These are phyloP conservation scores for Lagopus leucura DNA, from an alignment of 2,113 vertebrate species.

Conservation along the genomic window DNA sequence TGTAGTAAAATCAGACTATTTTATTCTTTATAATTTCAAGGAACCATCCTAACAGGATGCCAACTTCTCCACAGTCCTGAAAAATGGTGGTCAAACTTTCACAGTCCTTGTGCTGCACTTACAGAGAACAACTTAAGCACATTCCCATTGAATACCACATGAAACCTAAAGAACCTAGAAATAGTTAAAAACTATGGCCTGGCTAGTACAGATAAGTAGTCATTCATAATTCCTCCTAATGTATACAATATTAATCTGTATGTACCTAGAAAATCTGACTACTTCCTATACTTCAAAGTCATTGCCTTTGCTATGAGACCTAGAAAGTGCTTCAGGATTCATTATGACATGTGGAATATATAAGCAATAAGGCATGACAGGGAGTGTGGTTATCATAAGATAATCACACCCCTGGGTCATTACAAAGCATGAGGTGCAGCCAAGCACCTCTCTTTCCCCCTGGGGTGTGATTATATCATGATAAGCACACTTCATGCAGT, in stretches of 20 bases:
- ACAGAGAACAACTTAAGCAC: constrained; percentile 43
- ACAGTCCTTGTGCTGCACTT: neutral
- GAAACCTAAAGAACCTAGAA: constrained; percentile 42
- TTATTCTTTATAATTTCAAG: neutral
- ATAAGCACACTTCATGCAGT: constrained; percentile 73
- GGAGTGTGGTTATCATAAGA: constrained; percentile 81
- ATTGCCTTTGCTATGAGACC: constrained; percentile 74
- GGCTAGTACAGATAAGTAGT: constrained; percentile 73
- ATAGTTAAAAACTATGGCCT: constrained; percentile 69
- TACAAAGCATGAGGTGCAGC: constrained; percentile 79
- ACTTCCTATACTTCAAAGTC: constrained; percentile 80
- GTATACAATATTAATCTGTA: constrained; percentile 79
- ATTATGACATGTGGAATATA: constrained; percentile 83
- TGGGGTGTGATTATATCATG: constrained; percentile 79
- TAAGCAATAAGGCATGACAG: constrained; percentile 84
- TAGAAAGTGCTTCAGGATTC: constrained; percentile 82
- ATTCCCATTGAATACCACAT: neutral
- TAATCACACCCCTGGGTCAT: constrained; percentile 85
- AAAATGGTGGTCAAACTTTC: neutral
- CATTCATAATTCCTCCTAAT: constrained; percentile 79
- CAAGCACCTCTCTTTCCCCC: constrained; percentile 75
- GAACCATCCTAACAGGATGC: neutral
- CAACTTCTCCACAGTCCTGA: neutral
- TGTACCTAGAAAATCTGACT: constrained; percentile 78
- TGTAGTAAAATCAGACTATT: neutral